Percentiles rank a stretch among this genome's conserved stretches.
These are phyloP conservation scores for Epinephelus awoara DNA, from an alignment of 2,797 vertebrate genomes.

Conservation along the genomic window DNA sequence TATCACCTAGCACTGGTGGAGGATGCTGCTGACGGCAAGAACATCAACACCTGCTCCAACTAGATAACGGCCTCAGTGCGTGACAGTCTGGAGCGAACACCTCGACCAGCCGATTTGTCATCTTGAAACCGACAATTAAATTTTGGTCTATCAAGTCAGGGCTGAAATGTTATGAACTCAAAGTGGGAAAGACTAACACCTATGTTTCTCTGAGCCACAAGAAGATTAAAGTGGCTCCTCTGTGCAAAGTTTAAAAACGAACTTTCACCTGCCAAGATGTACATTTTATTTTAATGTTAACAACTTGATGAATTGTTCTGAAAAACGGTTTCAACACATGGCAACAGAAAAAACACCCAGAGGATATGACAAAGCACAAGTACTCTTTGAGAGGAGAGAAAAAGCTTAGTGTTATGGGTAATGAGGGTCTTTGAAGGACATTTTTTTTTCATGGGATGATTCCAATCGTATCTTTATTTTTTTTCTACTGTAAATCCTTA, in stretches of 20 bases:
- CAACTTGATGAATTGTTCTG: conserved; percentile 27
- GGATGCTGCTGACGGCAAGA: conserved; percentile 94
- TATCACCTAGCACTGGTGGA: conserved; percentile 95
- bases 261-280: conserved; percentile 37
- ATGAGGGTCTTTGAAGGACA: conserved; percentile 60
- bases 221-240: conserved; percentile 20
- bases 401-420: conserved; percentile 35
- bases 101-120: conserved; percentile 27
- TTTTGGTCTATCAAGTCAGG: conserved; percentile 19
- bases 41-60: conserved; percentile 96
- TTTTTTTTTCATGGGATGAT: conserved; percentile 67
- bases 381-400: conserved; percentile 42
- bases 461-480: conserved; percentile 59
- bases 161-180: conserved; percentile 26
- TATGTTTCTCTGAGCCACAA: conserved; percentile 23
- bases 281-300: conserved; percentile 21
- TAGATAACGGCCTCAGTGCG: conserved; percentile 76
- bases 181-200: conserved; percentile 31
- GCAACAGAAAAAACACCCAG: conserved; percentile 25
- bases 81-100: neutral
- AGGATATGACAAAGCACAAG: conserved; percentile 49
- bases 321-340: conserved; percentile 22
- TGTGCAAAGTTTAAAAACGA: conserved; percentile 32
- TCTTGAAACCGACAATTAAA: conserved; percentile 36
- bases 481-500: conserved; percentile 74